Base-by-base conservation (phyloP, 1,140 invertebrate genomes). In the Conopomorpha cramerella region DNA sequence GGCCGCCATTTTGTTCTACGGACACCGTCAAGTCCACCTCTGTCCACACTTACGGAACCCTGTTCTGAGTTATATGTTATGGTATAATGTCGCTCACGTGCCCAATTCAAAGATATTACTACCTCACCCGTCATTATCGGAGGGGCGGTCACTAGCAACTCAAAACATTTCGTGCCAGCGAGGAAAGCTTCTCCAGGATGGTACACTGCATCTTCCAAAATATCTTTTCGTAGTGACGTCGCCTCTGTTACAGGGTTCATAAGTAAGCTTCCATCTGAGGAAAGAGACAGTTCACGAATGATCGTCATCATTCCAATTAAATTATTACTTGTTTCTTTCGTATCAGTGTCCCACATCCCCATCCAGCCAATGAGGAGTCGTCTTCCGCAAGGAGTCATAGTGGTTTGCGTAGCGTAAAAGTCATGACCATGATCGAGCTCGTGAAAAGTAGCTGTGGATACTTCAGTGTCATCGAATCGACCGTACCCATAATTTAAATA, bases 391-490 rank as follows among this genome's bases (percentile, higher is more conserved):
- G 73, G 52, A 3, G 47, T 41, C 27, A 64, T 54, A 8, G 48
- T 58, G 0, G 73, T 71, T 30, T 71, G 66, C n/a, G 71, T 57
- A 8, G 72, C 76, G 32, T 79, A 79, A 31, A 74, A 76, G 29
- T 77, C 72, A 35, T 77, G 72, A 0, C 72, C 72, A 32, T 45
- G 73, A 36, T 77, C 72, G 3, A 77, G 42, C 45, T 77, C 72
- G 45, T 73, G 66, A 38, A 77, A 77, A 2, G 44, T 42, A 12
- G 48, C 42, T 39, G 53, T 0, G 55, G 38, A 35, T 73, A 73
- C 34, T 68, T 41, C 26, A 63, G 59, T 0, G 59, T 72, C 12
- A 61, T 55, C 35, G 73, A 77, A 38, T 58, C 47, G 13, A 77
- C 73, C 13, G 40, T 57, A 1, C 72, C 72, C 13, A 73, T 61